Conservation (phyloP, 2,113 vertebrate species). For the Cottus gobio region DNA sequence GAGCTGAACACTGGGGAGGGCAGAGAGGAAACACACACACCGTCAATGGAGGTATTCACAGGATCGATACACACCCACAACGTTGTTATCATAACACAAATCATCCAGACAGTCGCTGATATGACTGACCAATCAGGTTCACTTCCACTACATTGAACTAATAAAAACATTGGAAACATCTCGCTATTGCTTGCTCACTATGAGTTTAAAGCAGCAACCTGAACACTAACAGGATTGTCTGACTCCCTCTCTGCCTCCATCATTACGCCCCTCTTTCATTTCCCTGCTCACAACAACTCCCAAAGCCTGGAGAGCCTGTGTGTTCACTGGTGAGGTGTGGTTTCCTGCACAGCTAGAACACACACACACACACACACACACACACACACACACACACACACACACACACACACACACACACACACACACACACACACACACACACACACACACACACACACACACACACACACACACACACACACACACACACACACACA, state of each 20-base stretch:
- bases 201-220: constrained; percentile 16
- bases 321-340: constrained; percentile 74
- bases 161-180: constrained; percentile 13
- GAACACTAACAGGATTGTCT: constrained; percentile 62
- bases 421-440: constrained; percentile 34
- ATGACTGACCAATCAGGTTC: constrained; percentile 12
- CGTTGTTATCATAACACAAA: background rate
- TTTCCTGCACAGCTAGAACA: constrained; percentile 73
- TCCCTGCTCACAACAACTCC: constrained; percentile 31
- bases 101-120: background rate
- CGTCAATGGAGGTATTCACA: constrained; percentile 9
- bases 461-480: constrained; percentile 33
- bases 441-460: constrained; percentile 34
- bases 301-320: constrained; percentile 47
- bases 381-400: constrained; percentile 39
- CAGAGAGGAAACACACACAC: background rate
- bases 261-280: constrained; percentile 37
- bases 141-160: background rate
- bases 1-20: constrained; percentile 91
- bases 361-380: constrained; percentile 34
- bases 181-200: background rate
- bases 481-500: constrained; percentile 3
- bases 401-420: constrained; percentile 35
- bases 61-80: background rate
- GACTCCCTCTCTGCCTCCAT: constrained; percentile 36